phyloP scores from a whole-genome alignment of 1,140 invertebrate genomes.

The Thaumatotibia leucotreta region DNA sequence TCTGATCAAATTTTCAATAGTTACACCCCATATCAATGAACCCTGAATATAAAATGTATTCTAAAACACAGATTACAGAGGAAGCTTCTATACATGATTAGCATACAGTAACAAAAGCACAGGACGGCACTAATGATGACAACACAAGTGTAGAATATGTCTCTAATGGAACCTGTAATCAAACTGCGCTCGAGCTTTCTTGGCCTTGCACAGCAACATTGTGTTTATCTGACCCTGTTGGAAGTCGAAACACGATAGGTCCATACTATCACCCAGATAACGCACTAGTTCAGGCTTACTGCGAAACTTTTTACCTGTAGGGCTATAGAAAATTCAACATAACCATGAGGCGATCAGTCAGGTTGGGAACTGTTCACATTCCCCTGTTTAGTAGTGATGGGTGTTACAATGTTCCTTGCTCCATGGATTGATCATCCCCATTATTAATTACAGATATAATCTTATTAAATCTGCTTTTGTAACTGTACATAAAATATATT shows the following conservation, averaged over 20 bases:
- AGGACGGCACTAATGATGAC: conserved; percentile 66
- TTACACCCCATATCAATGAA: conserved; percentile 6
- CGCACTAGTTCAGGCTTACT: conserved; percentile 89
- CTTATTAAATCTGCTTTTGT: neutral
- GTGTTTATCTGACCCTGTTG: conserved; percentile 85
- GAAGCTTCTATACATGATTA: conserved; percentile 42
- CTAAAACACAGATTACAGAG: conserved; percentile 27
- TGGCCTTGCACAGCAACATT: conserved; percentile 79
- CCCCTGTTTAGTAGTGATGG: conserved; percentile 38
- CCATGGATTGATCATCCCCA: neutral
- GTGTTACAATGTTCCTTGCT: conserved; percentile 25
- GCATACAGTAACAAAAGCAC: conserved; percentile 61
- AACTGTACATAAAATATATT: too few species aligned
- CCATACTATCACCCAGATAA: conserved; percentile 86
- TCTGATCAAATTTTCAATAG: too few species aligned
- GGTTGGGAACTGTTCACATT: conserved; percentile 34
- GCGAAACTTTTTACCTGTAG: conserved; percentile 87
- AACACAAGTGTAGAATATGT: conserved; percentile 68
- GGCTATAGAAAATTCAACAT: conserved; percentile 78
- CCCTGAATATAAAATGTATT: neutral
- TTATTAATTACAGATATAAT: neutral
- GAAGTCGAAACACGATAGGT: conserved; percentile 90
- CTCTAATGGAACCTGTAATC: conserved; percentile 80
- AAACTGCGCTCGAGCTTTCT: conserved; percentile 80
- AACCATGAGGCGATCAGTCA: conserved; percentile 28